Conservation (phyloP, 92 coral and sea anemone genomes). For the Umimayanthus kanabou region DNA sequence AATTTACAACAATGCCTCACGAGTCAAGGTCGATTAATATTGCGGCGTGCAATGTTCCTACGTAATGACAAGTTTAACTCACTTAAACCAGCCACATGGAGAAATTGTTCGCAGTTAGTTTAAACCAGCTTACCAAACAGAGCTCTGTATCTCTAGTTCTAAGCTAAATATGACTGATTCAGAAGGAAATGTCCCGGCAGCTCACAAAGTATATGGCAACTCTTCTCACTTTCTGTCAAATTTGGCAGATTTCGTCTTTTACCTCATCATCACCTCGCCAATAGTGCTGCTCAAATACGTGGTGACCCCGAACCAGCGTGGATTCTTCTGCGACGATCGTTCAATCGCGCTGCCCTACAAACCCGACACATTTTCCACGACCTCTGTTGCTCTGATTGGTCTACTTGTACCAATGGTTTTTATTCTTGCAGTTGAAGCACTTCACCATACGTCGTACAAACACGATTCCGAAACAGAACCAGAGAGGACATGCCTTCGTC, state of each 20-base stretch:
- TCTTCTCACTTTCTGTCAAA: neutral
- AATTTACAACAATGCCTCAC: neutral
- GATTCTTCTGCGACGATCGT: slow-evolving; percentile 50
- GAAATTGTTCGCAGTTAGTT: neutral
- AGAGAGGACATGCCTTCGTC: neutral
- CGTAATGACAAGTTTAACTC: neutral
- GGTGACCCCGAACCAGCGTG: slow-evolving; percentile 32
- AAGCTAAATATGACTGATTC: neutral
- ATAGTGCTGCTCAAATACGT: slow-evolving; percentile 14
- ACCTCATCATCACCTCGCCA: neutral
- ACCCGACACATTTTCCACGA: slow-evolving; percentile 9
- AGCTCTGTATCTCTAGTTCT: neutral
- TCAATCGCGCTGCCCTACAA: slow-evolving; percentile 48
- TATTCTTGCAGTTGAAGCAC: neutral
- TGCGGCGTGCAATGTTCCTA: neutral
- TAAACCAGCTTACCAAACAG: neutral
- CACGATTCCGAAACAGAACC: neutral
- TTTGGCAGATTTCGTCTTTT: slow-evolving; percentile 11
- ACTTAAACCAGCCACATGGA: neutral
- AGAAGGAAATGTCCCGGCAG: neutral
- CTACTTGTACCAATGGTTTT: slow-evolving; percentile 11
- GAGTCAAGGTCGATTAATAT: neutral
- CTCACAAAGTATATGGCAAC: neutral
- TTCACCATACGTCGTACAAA: neutral
- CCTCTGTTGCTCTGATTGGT: slow-evolving; percentile 15